Base-by-base conservation (phyloP, 1,140 invertebrate species). In the Pseudomyrmex dendroicus region DNA sequence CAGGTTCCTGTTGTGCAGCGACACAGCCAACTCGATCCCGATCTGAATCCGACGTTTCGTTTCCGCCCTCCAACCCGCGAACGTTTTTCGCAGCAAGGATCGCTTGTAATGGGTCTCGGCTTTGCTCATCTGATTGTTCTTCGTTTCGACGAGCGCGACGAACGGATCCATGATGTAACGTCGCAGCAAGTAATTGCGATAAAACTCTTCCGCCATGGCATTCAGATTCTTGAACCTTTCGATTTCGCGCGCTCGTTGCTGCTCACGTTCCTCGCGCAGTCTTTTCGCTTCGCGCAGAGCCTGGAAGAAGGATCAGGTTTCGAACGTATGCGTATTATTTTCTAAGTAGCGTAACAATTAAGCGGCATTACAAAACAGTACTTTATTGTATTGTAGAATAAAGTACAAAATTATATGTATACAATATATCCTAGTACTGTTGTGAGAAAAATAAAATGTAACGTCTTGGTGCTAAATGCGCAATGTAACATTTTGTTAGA, bases 101-200 rank as follows among this genome's bases (percentile, higher is more conserved):
- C 48, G 44, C 9, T 77, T 50, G 64, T 91, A 91, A 74, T 92
- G 86, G 20, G 90, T 56, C 0, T 84, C 48, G 0, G 93, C 93
- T 70, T 62, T 87, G 54, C 70, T 74, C 10, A 91, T 82, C 15
- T 87, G 62, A 17, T 89, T 72, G 10, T 83, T 73, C 82, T 87
- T 91, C 1, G 88, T 44, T 74, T 92, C 76, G 3, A 94, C 9
- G 5, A 94, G 82, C 5, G 13, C 66, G 12, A 73, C 78, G 1
- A 94, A 84, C 2, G 92, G 92, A 20, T 84, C 59, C 20, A 94
- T 57, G 9, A 92, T 64, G 64, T 87, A 94, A n/a, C 70, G 86
- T 74, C 89, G 90, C 44, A 94, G 52, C 2, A 94, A 86, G 74
- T 91, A 91, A 8, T 77, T 89, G 15, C 86, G 76, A 82, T 93